Evolutionary conservation across 2,797 vertebrate genomes (phyloP).

Genomic region (Vultur gryphus): DNA sequence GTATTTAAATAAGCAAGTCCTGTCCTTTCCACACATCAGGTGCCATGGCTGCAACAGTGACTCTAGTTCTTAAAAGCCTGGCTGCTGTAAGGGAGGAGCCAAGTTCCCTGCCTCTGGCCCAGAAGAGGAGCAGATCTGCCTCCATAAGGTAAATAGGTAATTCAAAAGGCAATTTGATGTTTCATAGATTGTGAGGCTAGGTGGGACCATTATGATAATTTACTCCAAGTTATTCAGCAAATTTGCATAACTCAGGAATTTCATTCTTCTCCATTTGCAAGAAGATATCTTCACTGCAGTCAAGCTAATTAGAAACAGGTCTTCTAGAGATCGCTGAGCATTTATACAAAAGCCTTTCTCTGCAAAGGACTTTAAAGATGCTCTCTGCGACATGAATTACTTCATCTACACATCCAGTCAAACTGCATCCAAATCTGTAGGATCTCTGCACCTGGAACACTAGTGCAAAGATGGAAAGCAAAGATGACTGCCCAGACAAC

Average conservation of each 20-base stretch:
- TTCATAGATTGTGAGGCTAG: neutral
- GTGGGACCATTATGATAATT: neutral
- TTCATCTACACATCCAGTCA: neutral
- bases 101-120: neutral
- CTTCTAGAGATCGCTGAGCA: neutral
- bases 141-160: neutral
- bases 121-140: neutral
- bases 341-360: neutral
- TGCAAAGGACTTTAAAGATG: neutral
- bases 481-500: neutral
- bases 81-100: neutral
- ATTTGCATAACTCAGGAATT: neutral
- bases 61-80: neutral
- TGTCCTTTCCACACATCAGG: neutral
- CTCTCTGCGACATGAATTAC: neutral
- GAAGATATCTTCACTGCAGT: neutral
- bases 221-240: neutral
- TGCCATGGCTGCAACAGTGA: rapidly evolving
- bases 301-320: neutral
- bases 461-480: neutral
- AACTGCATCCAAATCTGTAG: neutral
- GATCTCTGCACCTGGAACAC: neutral
- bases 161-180: neutral
- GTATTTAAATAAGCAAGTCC: neutral
- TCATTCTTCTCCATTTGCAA: neutral